Evolutionary conservation across 2,797 vertebrate species (phyloP).

Genomic region (Sebastes oblongus): DNA sequence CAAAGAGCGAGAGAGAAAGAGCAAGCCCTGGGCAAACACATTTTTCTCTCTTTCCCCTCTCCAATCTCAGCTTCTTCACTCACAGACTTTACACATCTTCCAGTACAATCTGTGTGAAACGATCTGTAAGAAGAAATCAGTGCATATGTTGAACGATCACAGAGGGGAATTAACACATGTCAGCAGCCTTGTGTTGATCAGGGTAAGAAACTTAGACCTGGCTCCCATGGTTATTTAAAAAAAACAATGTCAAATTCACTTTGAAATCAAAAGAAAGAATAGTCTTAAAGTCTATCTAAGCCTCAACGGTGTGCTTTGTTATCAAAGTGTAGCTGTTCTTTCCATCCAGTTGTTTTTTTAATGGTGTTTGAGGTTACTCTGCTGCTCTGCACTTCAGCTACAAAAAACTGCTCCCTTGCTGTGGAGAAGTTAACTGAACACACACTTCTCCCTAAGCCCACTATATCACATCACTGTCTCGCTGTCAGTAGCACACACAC

Average conservation of each 20-base stretch:
- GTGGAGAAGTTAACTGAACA: slow-evolving; percentile 27
- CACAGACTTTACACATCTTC: slow-evolving; percentile 20
- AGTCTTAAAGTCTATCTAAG: not conserved
- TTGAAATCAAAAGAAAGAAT: not conserved
- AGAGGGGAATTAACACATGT: slow-evolving; percentile 45
- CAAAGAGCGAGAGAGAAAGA: slow-evolving; percentile 57
- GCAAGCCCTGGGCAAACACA: slow-evolving; percentile 63
- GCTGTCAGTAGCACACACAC: slow-evolving; percentile 10
- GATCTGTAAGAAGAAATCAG: slow-evolving; percentile 22
- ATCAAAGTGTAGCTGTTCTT: not conserved
- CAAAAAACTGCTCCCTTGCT: slow-evolving; percentile 23
- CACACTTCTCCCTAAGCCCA: slow-evolving; percentile 16
- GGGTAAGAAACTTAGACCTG: not conserved
- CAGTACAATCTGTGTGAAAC: slow-evolving; percentile 31
- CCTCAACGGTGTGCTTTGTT: slow-evolving; percentile 4
- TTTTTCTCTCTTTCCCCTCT: slow-evolving; percentile 43
- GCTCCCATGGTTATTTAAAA: not conserved
- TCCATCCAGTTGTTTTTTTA: not conserved
- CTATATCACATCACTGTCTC: slow-evolving; percentile 16
- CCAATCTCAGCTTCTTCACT: slow-evolving; percentile 35
- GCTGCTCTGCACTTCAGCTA: slow-evolving; percentile 11
- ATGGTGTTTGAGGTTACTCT: slow-evolving; percentile 1
- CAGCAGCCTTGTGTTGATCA: slow-evolving; percentile 27
- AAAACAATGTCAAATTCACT: slow-evolving; percentile 5
- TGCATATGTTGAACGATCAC: slow-evolving; percentile 28